Percentiles rank a stretch among this genome's conserved stretches.
Evolutionary conservation across 2,797 vertebrate species (phyloP).

Genomic region (Trachurus trachurus): DNA sequence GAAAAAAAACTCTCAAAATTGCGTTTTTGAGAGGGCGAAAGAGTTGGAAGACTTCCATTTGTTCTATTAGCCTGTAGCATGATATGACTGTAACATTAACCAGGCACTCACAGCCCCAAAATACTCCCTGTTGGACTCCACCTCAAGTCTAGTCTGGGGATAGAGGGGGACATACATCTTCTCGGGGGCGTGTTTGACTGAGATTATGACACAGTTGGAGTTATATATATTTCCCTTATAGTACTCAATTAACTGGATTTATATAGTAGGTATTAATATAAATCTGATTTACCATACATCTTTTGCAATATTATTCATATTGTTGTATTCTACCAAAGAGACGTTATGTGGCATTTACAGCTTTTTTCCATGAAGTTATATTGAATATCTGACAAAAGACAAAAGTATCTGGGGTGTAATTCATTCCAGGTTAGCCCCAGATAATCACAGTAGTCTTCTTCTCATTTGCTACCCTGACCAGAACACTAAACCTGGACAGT

Average conservation of each 20-base stretch:
- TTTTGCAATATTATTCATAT: not conserved
- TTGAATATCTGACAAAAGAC: too few species aligned
- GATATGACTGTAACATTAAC: not conserved
- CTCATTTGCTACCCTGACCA: too few species aligned
- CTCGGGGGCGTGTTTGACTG: not conserved
- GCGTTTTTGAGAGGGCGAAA: not conserved
- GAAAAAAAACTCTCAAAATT: not conserved
- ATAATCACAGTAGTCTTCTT: too few species aligned
- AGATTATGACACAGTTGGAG: not conserved
- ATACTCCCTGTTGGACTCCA: not conserved
- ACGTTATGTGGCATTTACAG: not conserved
- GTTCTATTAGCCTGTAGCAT: slow-evolving; percentile 12
- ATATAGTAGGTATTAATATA: not conserved
- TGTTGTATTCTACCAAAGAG: not conserved
- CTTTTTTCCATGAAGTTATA: too few species aligned
- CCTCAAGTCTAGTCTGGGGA: not conserved
- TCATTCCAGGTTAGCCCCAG: too few species aligned
- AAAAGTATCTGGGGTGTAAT: too few species aligned
- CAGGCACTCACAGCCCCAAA: not conserved
- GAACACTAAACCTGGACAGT: too few species aligned
- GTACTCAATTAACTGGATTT: slow-evolving; percentile 3
- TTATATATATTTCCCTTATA: not conserved
- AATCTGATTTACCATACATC: not conserved
- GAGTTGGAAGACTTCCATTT: slow-evolving; percentile 4
- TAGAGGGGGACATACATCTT: not conserved